Percentiles rank a stretch among this genome's conserved stretches.
phyloP scores from a whole-genome alignment of 2,888 invertebrate genomes.

The Tetranychus piercei region DNA sequence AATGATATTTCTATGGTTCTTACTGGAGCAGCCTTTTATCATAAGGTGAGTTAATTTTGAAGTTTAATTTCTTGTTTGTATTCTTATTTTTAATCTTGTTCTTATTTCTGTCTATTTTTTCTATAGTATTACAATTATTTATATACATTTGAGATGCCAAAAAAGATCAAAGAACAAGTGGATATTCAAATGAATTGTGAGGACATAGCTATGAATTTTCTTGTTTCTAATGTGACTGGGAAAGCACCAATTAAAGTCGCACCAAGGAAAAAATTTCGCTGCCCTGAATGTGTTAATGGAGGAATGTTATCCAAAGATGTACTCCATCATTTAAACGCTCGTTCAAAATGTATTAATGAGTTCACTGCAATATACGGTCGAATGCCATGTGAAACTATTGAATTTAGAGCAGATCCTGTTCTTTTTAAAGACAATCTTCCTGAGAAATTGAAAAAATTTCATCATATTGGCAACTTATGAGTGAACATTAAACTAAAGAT shows the following conservation, averaged over 20 bases:
- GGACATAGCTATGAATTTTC: slow-evolving; percentile 93
- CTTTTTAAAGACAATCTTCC: slow-evolving; percentile 69
- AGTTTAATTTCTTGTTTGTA: neutral
- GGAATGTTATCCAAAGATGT: slow-evolving; percentile 72
- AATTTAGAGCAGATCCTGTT: slow-evolving; percentile 86
- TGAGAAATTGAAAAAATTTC: slow-evolving; percentile 66
- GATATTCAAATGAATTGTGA: slow-evolving; percentile 93
- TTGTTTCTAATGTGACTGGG: slow-evolving; percentile 65
- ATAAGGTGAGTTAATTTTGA: slow-evolving; percentile 44
- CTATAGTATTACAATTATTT: slow-evolving; percentile 69
- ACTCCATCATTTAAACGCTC: slow-evolving; percentile 62
- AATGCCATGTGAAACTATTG: slow-evolving; percentile 70
- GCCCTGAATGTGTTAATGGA: slow-evolving; percentile 77
- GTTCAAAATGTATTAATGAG: slow-evolving; percentile 69
- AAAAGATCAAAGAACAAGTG: slow-evolving; percentile 66
- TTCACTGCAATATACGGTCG: slow-evolving; percentile 59
- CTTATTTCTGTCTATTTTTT: slow-evolving; percentile 15
- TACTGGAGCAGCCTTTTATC: slow-evolving; percentile 89
- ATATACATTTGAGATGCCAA: slow-evolving; percentile 72
- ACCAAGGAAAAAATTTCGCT: slow-evolving; percentile 88
- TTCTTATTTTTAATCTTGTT: too few species aligned
- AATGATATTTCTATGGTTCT: slow-evolving; percentile 80
- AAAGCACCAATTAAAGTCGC: slow-evolving; percentile 73
- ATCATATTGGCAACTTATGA: slow-evolving; percentile 54
- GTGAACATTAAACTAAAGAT: neutral